Percentiles rank a stretch among this genome's conserved stretches.
These are phyloP conservation scores for Galeopsomyia nigrocyanea DNA, from an alignment of 2,888 invertebrate genomes.

Conservation along the genomic window DNA sequence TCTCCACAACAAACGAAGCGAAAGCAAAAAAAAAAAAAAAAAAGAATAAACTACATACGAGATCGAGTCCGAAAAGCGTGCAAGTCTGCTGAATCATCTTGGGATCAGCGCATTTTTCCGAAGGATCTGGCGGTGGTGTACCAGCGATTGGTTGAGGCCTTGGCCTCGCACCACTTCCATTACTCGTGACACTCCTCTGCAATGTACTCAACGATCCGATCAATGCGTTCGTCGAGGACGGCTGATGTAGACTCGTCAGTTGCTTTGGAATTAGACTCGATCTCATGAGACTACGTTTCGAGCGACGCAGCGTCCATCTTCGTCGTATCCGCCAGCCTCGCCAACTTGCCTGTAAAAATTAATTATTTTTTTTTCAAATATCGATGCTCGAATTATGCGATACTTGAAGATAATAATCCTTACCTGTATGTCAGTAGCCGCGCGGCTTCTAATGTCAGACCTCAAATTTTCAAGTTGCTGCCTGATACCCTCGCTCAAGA, in stretches of 20 bases:
- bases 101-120: slow-evolving; percentile 86
- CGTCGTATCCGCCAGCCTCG: slow-evolving; percentile 82
- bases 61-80: slow-evolving; percentile 88
- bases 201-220: slow-evolving; percentile 46
- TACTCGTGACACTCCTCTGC: slow-evolving; percentile 64
- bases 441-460: slow-evolving; percentile 81
- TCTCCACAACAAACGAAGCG: neutral
- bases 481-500: slow-evolving; percentile 92
- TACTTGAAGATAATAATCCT: no score
- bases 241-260: no score
- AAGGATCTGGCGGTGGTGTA: slow-evolving; percentile 86
- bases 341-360: slow-evolving; percentile 79
- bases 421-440: slow-evolving; percentile 84
- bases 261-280: no score
- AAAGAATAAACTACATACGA: slow-evolving; percentile 77
- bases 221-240: no score
- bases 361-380: neutral
- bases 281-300: slow-evolving; percentile 19
- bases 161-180: slow-evolving; percentile 76
- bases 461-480: slow-evolving; percentile 90
- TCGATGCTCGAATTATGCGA: no score
- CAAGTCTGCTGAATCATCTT: slow-evolving; percentile 93
- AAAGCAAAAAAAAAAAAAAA: no score
- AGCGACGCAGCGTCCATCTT: slow-evolving; percentile 74
- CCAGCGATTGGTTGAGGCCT: slow-evolving; percentile 92